Base-by-base conservation (phyloP, 2,888 invertebrate genomes). In the Rotaria magnacalcarata region DNA sequence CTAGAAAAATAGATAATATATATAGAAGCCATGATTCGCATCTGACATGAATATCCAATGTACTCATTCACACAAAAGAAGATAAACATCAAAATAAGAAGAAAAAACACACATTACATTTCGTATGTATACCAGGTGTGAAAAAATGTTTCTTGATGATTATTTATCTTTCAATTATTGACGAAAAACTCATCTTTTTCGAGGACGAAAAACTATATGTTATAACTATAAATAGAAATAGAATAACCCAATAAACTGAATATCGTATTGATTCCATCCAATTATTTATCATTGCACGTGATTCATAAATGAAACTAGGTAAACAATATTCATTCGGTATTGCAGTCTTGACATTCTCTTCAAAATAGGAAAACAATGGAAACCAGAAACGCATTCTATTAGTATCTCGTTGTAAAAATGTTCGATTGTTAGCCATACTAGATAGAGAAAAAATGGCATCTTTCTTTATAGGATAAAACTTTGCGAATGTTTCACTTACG, bases 351-450 rank as follows among this genome's bases (percentile, higher is more conserved):
- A 86, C 67, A 74, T 85, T 84, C 11, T 34, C 96, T 91, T 98
- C 98, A 91, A 98, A 98, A 92, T 96, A 98, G 87, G 96, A 96
- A 90, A 97, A 96, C 90, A 98, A 92, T 0, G 97, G 97, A 91
- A 98, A 98, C 97, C 87, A 88, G 88, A 98, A 94, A 89, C 96
- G 93, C 41, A 97, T 96, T 89, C 97, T 92, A 88, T 93, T 94
- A 4, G 94, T 94, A 91, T 96, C 95, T 86, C 94, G 1, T 34
- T 34, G 93, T 89, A 89, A 89, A 85, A 92, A 93, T 41, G 95
- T 96, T 90, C 96, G 95, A 92, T 97, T 97, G 91, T 97, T 97
- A 87, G 97, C 96, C 88, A 98, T 93, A 24, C 98, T 97, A 60
- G 24, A 60, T 27, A 14, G 27, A 60, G 27, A 4, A 27, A 2